Evolutionary conservation across 2,113 vertebrate species (phyloP).

Genomic region (Macroglossus sobrinus): DNA sequence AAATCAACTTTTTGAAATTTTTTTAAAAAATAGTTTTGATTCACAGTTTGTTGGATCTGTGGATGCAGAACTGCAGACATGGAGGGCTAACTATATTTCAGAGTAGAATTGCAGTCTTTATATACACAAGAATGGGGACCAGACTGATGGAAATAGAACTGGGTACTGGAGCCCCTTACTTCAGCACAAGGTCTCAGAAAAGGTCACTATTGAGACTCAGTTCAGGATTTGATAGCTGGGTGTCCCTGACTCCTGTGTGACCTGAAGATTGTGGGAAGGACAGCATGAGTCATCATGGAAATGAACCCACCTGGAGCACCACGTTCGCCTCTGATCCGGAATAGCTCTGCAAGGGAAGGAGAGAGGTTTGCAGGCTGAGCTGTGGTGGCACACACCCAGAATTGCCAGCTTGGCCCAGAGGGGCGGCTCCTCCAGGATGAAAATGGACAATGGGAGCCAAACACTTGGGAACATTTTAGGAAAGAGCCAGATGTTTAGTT

Average conservation of each 20-base stretch:
- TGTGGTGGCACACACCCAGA: not conserved
- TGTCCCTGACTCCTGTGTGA: not conserved
- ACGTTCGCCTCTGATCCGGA: slow-evolving; percentile 66
- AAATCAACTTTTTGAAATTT: not conserved
- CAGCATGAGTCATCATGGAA: not conserved
- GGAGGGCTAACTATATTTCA: not conserved
- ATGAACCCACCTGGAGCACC: slow-evolving; percentile 77
- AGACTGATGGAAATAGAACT: not conserved
- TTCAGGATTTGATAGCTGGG: not conserved
- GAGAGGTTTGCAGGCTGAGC: not conserved
- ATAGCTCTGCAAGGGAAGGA: slow-evolving; percentile 74
- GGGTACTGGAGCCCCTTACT: not conserved
- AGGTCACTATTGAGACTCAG: not conserved
- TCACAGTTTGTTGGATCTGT: not conserved
- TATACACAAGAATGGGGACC: not conserved
- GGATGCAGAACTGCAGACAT: not conserved
- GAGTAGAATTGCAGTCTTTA: not conserved
- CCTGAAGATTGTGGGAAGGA: too few relatives aligned
- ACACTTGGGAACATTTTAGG: not conserved
- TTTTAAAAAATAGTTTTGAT: not conserved
- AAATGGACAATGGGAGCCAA: not conserved
- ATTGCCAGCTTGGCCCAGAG: not conserved
- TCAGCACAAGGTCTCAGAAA: not conserved
- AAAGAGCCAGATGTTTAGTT: not conserved
- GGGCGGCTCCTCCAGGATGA: too few relatives aligned